Evolutionary conservation across 92 coral and sea anemone genomes (phyloP).

Genomic region (Palythoa grandis): DNA sequence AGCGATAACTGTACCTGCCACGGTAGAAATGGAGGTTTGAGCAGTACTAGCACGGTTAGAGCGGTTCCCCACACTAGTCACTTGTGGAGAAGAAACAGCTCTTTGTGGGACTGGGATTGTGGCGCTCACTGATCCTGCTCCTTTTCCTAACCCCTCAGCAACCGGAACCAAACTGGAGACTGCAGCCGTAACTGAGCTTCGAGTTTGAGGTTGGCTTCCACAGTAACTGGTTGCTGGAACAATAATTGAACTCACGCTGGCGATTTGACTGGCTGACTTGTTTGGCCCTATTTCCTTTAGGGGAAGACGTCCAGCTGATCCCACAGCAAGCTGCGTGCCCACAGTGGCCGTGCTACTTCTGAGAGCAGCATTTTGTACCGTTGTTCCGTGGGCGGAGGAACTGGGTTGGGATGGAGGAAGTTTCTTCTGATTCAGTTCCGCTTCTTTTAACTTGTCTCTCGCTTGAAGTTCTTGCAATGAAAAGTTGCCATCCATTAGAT

Average conservation of each 20-base stretch:
- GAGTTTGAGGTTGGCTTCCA: neutral
- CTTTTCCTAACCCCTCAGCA: neutral
- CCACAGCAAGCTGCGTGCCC: neutral
- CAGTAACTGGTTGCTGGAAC: neutral
- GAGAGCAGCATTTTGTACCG: neutral
- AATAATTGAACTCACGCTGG: neutral
- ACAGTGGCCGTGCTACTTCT: neutral
- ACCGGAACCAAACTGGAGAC: conserved; percentile 4
- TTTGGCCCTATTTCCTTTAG: neutral
- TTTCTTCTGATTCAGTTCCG: neutral
- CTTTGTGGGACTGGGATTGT: neutral
- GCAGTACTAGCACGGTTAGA: neutral
- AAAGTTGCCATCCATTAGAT: neutral
- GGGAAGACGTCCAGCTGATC: neutral
- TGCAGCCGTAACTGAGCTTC: neutral
- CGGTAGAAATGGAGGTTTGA: neutral
- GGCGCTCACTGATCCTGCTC: conserved; percentile 11
- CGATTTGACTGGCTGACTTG: neutral
- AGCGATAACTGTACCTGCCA: neutral
- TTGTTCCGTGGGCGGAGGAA: conserved; percentile 1
- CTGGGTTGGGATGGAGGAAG: neutral
- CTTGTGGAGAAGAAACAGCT: conserved; percentile 7
- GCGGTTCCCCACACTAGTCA: neutral
- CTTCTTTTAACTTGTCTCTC: conserved; percentile 12
- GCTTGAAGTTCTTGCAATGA: neutral